phyloP scores from a whole-genome alignment of 2,797 vertebrate genomes.

The Sphaeramia orbicularis region DNA sequence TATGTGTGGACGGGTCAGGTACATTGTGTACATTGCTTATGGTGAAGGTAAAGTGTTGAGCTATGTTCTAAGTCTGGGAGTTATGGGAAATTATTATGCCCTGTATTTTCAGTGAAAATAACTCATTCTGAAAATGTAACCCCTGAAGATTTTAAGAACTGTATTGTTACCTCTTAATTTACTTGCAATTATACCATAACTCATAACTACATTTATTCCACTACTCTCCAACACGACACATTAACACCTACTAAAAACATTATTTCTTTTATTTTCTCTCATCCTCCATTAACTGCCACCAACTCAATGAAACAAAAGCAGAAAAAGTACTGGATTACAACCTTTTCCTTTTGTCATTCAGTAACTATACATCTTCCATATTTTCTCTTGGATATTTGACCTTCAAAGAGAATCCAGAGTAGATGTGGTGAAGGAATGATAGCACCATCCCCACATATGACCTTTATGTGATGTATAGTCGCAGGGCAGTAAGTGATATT shows the following conservation, averaged over 20 bases:
- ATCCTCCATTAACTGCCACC: neutral
- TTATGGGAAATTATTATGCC: too few species aligned
- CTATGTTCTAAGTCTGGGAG: too few species aligned
- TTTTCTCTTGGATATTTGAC: constrained; percentile 52
- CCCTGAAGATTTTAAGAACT: too few species aligned
- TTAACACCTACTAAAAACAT: constrained; percentile 1
- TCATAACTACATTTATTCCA: too few species aligned
- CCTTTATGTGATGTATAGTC: constrained; percentile 68
- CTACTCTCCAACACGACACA: neutral
- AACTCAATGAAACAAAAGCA: constrained; percentile 10
- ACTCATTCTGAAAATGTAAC: too few species aligned
- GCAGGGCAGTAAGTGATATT: constrained; percentile 67
- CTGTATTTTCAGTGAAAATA: too few species aligned
- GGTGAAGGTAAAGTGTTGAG: too few species aligned
- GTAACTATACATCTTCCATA: constrained; percentile 15
- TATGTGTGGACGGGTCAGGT: too few species aligned
- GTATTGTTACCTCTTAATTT: too few species aligned
- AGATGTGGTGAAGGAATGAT: constrained; percentile 47
- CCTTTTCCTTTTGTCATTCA: neutral
- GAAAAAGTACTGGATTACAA: neutral
- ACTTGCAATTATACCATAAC: too few species aligned
- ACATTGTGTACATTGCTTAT: too few species aligned
- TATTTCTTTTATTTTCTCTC: constrained; percentile 4
- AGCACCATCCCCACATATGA: constrained; percentile 49
- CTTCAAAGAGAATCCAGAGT: constrained; percentile 63